Evolutionary conservation across 2,888 invertebrate species (phyloP).

Genomic region (Scaptomyza cyrtandrae): DNA sequence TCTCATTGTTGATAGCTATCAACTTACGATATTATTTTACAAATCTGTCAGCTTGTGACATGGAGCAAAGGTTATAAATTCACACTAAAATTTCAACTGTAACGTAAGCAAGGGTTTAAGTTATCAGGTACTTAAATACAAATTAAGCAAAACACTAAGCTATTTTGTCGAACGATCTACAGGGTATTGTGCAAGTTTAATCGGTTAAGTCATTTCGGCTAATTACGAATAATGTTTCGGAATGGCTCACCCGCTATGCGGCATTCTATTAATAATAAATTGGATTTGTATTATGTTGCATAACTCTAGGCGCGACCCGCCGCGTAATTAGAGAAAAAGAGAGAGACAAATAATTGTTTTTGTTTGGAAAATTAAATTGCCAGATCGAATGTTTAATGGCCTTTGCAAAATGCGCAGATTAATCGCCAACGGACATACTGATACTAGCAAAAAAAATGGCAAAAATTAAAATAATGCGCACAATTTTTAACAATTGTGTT

Average conservation of each 20-base stretch:
- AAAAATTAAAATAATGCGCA: constrained; percentile 2
- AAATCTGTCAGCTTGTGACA: neutral
- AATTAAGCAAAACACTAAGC: no score
- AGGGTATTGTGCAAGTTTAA: no score
- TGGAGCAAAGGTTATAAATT: neutral
- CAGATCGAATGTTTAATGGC: constrained; percentile 41
- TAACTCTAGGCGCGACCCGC: constrained; percentile 43
- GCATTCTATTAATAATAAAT: constrained; percentile 71
- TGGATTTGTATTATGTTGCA: constrained; percentile 44
- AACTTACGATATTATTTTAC: no score
- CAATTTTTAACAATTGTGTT: constrained; percentile 10
- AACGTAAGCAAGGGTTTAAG: neutral
- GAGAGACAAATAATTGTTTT: constrained; percentile 50
- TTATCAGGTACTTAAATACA: no score
- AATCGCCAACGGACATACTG: constrained; percentile 16
- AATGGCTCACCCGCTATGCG: constrained; percentile 20
- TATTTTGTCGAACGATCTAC: no score
- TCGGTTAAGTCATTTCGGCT: constrained; percentile 45
- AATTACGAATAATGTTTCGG: constrained; percentile 63
- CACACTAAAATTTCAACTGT: no score
- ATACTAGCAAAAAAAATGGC: constrained; percentile 1
- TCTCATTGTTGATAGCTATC: no score
- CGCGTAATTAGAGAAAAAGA: constrained; percentile 43
- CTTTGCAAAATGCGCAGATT: constrained; percentile 26
- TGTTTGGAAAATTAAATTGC: constrained; percentile 49